Base-by-base conservation (phyloP, 2,797 vertebrate species). In the Ataeniobius toweri region DNA sequence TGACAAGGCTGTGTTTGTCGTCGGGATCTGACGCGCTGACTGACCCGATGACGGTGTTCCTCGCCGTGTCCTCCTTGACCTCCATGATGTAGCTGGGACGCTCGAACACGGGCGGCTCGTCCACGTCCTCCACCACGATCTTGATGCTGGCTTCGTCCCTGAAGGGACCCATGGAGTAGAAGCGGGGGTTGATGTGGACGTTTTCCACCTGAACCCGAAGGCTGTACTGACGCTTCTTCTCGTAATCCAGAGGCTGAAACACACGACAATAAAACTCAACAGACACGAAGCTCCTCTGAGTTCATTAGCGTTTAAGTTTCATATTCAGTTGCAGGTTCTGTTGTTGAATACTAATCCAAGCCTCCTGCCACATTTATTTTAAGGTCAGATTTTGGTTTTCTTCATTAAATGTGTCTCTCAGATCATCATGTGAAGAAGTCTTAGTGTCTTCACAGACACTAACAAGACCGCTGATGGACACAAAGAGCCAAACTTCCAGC, bases 171-270 rank as follows among this genome's bases (percentile, higher is more conserved):
- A 95, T 77, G 76, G 95, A 95, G 82, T 96, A 94, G 93, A 97
- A 98, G 71, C 95, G 96, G 0, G 96, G 93, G 83, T 97, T 96
- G 56, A 97, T 83, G 0, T 96, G 95, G 65, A 91, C 94, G 79
- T 99, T 99, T 78, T 96, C 94, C 86, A 98, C 98, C 94, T 99
- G 97, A 2, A 99, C 92, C 24, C 96, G 96, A 74, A 99, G 94
- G 16, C 88, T 96, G 86, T 97, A 98, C 48, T 95, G 91, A 39
- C 91, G 96, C 93, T 96, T 98, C 87, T 83, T 97, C 94, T 99
- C 98, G 0, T 95, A 99, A 91, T 99, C 97, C 93, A 99, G 72
- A 44, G 95, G 91, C 98, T 99, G 89, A 6, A 9, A 67, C 65
- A 59, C 48, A 67, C 3, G 75, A 55, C 8, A 22, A 48, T 3